Conservation (phyloP, 2,888 invertebrate genomes). For the Odontocerum albicorne region DNA sequence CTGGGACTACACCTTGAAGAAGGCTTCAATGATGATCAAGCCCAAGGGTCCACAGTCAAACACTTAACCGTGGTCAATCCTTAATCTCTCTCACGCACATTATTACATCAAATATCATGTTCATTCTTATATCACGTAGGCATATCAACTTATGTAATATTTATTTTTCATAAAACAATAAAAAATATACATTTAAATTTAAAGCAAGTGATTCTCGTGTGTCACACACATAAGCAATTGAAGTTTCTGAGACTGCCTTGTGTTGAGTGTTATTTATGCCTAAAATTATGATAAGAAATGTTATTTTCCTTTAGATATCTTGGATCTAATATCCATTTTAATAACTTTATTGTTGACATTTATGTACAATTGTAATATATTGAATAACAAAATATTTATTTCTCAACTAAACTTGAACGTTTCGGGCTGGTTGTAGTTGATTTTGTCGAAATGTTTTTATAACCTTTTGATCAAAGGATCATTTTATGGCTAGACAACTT, state of each 20-base stretch:
- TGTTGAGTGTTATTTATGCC: conserved; percentile 27
- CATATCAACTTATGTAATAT: conserved; percentile 29
- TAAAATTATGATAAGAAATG: conserved; percentile 3
- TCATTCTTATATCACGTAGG: conserved; percentile 29
- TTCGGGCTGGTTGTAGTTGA: conserved; percentile 3
- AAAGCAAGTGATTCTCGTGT: conserved; percentile 1
- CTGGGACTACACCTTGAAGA: conserved; percentile 91
- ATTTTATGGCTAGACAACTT: too few species aligned
- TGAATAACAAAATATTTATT: conserved; percentile 5
- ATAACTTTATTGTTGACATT: conserved; percentile 2
- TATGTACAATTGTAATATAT: conserved; percentile 14
- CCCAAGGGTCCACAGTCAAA: conserved; percentile 67
- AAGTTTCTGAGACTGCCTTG: conserved; percentile 32
- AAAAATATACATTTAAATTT: conserved; percentile 8
- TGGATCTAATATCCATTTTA: neutral
- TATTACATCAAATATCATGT: conserved; percentile 18
- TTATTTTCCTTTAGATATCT: neutral
- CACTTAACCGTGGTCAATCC: conserved; percentile 49
- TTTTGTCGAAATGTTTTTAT: too few species aligned
- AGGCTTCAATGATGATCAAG: conserved; percentile 90
- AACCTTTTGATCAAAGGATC: too few species aligned
- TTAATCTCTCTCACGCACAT: conserved; percentile 13
- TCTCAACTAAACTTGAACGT: neutral
- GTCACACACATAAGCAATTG: conserved; percentile 19
- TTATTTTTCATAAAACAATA: conserved; percentile 26